Conservation (phyloP, 2,113 vertebrate species). For the Himantopus leucocephalus region DNA sequence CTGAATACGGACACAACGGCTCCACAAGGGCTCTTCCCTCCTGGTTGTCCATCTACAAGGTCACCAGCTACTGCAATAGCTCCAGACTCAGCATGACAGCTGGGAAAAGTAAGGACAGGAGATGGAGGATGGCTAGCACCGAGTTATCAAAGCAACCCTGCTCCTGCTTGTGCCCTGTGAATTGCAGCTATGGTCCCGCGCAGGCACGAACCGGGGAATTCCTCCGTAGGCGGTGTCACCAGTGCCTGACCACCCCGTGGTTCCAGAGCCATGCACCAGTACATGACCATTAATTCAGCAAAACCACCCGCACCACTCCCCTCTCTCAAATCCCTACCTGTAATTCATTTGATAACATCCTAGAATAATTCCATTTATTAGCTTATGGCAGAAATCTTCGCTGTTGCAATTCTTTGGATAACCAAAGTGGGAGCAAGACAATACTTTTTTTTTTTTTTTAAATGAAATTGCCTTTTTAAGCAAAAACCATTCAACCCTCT, state of each 20-base stretch:
- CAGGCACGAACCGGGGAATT: background rate
- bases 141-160: background rate
- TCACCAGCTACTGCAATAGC: background rate
- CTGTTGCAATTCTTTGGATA: background rate
- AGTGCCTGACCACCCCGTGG: background rate
- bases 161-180: background rate
- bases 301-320: background rate
- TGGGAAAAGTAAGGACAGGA: background rate
- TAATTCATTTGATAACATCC: background rate
- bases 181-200: background rate
- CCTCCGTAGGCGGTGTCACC: no score
- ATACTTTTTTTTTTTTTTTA: background rate
- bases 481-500: background rate
- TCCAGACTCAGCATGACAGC: background rate
- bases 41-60: background rate
- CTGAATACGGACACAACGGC: fast-evolving
- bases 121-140: background rate
- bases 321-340: background rate
- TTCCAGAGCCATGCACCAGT: background rate
- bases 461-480: background rate
- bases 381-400: background rate
- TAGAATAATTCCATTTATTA: background rate
- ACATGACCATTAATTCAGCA: background rate
- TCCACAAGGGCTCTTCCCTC: background rate
- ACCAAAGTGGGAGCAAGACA: background rate